Evolutionary conservation across 1,140 invertebrate genomes (phyloP).

Genomic region (Ladona fulva): DNA sequence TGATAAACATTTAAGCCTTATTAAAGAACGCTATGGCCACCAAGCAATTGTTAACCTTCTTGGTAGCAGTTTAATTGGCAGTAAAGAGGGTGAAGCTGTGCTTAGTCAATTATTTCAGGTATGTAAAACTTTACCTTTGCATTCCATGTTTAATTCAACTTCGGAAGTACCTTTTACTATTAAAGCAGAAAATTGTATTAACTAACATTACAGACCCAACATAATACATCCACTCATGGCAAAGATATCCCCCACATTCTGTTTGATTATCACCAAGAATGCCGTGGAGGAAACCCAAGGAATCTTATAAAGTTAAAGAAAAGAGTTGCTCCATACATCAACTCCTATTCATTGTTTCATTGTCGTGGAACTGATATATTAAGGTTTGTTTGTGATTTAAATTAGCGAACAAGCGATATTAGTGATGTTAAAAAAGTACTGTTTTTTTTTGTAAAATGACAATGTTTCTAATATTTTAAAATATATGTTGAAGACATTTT

Average conservation of each 20-base stretch:
- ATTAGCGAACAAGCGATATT: no score
- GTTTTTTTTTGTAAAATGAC: no score
- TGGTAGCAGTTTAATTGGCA: conserved; percentile 76
- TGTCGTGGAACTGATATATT: conserved; percentile 38
- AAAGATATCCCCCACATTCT: conserved; percentile 68
- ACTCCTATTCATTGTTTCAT: conserved; percentile 63
- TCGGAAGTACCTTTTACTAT: neutral
- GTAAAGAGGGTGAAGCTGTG: conserved; percentile 94
- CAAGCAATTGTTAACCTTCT: conserved; percentile 89
- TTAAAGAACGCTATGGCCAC: conserved; percentile 85
- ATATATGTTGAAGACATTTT: no score
- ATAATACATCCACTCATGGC: conserved; percentile 62
- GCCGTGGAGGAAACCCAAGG: conserved; percentile 62
- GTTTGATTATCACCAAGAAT: conserved; percentile 91
- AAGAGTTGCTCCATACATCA: conserved; percentile 60
- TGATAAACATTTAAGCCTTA: conserved; percentile 77
- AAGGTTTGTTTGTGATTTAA: no score
- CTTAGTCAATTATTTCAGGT: conserved; percentile 88
- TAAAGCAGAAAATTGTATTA: conserved; percentile 10
- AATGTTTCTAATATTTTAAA: no score
- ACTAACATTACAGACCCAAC: conserved; percentile 59
- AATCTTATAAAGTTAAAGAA: conserved; percentile 68
- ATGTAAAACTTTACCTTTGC: conserved; percentile 21
- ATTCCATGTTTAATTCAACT: neutral
- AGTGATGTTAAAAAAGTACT: no score